Conservation (phyloP, 2,113 vertebrate genomes). For the Hyla sarda region DNA sequence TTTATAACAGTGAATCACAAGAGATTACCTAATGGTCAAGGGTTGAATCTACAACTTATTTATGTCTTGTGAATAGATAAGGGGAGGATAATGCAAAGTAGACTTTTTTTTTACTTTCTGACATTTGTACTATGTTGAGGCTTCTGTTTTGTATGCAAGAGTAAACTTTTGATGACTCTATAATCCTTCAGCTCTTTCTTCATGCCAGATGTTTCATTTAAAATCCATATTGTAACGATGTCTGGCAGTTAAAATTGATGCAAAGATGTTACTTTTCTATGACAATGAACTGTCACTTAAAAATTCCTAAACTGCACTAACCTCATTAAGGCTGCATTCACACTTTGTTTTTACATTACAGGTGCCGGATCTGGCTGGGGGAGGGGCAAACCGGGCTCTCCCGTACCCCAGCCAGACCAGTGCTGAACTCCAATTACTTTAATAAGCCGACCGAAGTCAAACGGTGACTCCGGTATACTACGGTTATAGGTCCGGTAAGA, state of each 20-base stretch:
- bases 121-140: neutral
- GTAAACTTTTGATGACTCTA: neutral
- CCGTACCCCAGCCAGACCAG: too few species aligned
- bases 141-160: slow-evolving; percentile 3
- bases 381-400: too few species aligned
- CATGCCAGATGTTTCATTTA: neutral
- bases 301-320: neutral
- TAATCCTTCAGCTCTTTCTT: neutral
- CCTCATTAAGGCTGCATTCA: neutral
- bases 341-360: too few species aligned
- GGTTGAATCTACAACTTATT: neutral
- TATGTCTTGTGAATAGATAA: neutral
- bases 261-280: neutral
- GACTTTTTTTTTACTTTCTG: neutral
- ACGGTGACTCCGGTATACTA: too few species aligned
- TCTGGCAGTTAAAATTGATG: neutral
- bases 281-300: neutral
- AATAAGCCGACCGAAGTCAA: too few species aligned
- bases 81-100: neutral
- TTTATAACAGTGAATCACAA: neutral
- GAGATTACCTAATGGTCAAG: neutral
- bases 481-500: too few species aligned
- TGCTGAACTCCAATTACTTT: too few species aligned
- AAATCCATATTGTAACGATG: neutral
- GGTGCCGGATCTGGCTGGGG: too few species aligned